Base-by-base conservation (phyloP, 2,113 vertebrate genomes). In the Oryzias woworae region DNA sequence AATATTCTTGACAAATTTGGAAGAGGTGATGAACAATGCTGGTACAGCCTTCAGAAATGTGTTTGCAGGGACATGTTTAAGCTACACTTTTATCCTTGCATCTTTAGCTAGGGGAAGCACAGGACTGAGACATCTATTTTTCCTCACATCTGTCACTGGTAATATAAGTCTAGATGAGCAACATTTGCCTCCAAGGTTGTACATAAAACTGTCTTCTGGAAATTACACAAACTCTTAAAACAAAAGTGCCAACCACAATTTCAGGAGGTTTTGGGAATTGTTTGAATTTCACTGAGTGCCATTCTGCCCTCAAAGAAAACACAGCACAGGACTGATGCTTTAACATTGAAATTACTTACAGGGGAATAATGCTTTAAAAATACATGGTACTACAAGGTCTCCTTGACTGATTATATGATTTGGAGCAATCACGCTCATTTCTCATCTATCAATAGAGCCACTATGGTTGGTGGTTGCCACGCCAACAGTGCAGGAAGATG, bases 11-110 rank as follows among this genome's bases (percentile, higher is more conserved):
- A 54, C 45, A 46, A 20, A 14, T 42, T 52, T 24, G 53, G 31
- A 69, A 49, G 53, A 62, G 7, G 44, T 62, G 53, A 66, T 61
- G 69, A 75, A 80, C 66, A 75, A 55, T 16, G 16, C 45, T 58
- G 53, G 55, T 28, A 31, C 50, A 71, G 60, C n/a, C 41, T 51
- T 70, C 58, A 68, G 36, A 68, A 75, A 54, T 14, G 44, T 49
- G 24, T 71, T 80, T 63, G 24, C 49, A 14, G 57, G 28, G 24
- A 62, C 69, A 60, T 66, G 61, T 70, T 45, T 72, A 67, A 72
- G 71, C 49, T 48, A 48, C 47, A 52, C 44, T 62, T 18, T 57
- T 61, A 65, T n/a, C 36, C 22, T 17, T 20, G 41, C 56, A 51
- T 64, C 16, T 55, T 31, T 23, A 17, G 17, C 17, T 67, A 76